Percentiles rank a stretch among this genome's conserved stretches.
Evolutionary conservation across 2,888 invertebrate species (phyloP).

Genomic region (Notodonta dromedarius): DNA sequence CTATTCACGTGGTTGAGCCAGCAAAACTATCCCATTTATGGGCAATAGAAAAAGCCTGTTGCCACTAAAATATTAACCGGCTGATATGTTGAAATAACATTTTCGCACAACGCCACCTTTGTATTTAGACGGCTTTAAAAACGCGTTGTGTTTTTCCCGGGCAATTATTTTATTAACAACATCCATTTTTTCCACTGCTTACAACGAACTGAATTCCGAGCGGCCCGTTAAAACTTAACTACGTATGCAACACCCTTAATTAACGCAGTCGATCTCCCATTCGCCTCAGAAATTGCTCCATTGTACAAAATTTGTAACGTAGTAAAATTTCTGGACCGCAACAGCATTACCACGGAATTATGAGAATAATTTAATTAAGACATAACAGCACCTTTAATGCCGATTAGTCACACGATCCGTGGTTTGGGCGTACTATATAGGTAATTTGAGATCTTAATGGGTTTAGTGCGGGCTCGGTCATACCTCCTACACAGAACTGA

Average conservation of each 20-base stretch:
- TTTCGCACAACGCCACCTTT: not conserved
- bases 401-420: constrained; percentile 81
- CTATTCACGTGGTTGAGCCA: constrained; percentile 72
- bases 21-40: constrained; percentile 73
- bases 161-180: constrained; percentile 6
- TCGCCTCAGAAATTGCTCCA: constrained; percentile 72
- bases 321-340: constrained; percentile 72
- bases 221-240: constrained; percentile 51
- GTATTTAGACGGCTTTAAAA: too few relatives aligned
- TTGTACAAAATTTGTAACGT: constrained; percentile 79
- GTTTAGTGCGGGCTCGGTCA: constrained; percentile 71
- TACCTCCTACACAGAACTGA: constrained; percentile 70
- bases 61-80: constrained; percentile 48
- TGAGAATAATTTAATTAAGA: constrained; percentile 82
- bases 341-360: constrained; percentile 70
- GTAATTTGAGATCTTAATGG: constrained; percentile 80
- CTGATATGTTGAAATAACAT: constrained; percentile 8
- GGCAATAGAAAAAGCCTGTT: constrained; percentile 61
- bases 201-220: constrained; percentile 39
- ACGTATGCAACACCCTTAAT: constrained; percentile 67
- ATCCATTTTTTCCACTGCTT: constrained; percentile 23
- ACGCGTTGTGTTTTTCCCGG: too few relatives aligned
- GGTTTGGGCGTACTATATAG: constrained; percentile 78
- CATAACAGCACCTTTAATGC: constrained; percentile 79
- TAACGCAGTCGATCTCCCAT: constrained; percentile 70